Evolutionary conservation across 2,888 invertebrate species (phyloP).

Genomic region (Ophion ellenae): DNA sequence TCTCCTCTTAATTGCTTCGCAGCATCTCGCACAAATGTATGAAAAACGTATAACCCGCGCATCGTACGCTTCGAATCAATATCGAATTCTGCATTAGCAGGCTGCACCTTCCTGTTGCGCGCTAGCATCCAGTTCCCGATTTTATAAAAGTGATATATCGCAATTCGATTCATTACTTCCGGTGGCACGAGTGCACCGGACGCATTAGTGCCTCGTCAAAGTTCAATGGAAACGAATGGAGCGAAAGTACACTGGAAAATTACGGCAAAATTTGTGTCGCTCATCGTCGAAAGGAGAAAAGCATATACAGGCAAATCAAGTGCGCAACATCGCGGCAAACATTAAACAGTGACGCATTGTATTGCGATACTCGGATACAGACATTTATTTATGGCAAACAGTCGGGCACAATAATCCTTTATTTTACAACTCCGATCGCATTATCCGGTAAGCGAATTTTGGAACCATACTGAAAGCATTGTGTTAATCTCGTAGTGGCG

Average conservation of each 20-base stretch:
- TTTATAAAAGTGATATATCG: constrained; percentile 10
- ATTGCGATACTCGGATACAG: not conserved
- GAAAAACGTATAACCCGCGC: not conserved
- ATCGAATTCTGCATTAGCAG: constrained; percentile 1
- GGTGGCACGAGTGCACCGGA: constrained; percentile 20
- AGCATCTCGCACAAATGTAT: not conserved
- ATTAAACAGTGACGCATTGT: constrained; percentile 35
- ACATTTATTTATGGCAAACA: constrained; percentile 32
- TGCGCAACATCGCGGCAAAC: constrained; percentile 35
- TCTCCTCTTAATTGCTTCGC: not conserved
- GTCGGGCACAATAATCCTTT: constrained; percentile 51
- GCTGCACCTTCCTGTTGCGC: not conserved
- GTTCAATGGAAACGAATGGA: constrained; percentile 4
- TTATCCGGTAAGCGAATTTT: constrained; percentile 44
- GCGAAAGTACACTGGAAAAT: constrained; percentile 36
- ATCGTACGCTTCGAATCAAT: not conserved
- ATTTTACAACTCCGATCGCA: constrained; percentile 58
- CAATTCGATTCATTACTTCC: constrained; percentile 47
- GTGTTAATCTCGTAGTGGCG: constrained; percentile 30
- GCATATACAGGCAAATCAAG: constrained; percentile 44
- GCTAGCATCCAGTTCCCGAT: not conserved
- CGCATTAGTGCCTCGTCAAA: constrained; percentile 23
- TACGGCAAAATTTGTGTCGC: constrained; percentile 43
- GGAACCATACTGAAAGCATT: constrained; percentile 12
- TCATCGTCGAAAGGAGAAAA: constrained; percentile 27